Conservation (phyloP, 2,797 vertebrate species). For the Trematomus bernacchii region DNA sequence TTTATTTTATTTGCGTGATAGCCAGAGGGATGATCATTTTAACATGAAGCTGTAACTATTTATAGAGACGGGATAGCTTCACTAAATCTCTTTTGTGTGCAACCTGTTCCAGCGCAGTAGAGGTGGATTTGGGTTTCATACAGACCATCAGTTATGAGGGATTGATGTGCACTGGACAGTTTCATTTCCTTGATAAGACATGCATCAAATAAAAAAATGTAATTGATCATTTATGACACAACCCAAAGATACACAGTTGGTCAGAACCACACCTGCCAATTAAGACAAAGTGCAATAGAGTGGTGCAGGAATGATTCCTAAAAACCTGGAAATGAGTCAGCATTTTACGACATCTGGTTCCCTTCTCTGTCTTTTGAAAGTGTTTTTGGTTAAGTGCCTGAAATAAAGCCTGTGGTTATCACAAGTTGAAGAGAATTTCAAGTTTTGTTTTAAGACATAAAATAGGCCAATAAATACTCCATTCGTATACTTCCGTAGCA, state of each 20-base stretch:
- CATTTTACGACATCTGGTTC: too few species aligned
- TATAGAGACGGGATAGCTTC: background rate
- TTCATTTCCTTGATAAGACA: background rate
- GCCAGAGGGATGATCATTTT: slow-evolving; percentile 6
- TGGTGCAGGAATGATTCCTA: too few species aligned
- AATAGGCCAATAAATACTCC: too few species aligned
- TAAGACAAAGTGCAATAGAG: background rate
- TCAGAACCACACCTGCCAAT: background rate
- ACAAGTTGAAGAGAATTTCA: too few species aligned
- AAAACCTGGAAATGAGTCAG: too few species aligned
- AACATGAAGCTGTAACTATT: slow-evolving; percentile 20
- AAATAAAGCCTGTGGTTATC: too few species aligned
- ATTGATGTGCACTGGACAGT: too few species aligned
- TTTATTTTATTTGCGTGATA: slow-evolving; percentile 11
- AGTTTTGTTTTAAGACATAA: too few species aligned
- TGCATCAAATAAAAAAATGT: background rate
- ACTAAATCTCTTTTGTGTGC: background rate
- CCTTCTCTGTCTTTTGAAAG: too few species aligned
- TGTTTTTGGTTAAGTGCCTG: too few species aligned
- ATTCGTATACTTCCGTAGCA: too few species aligned
- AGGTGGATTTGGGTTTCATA: slow-evolving; percentile 2
- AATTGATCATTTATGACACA: background rate
- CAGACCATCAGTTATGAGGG: background rate
- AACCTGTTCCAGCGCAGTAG: background rate
- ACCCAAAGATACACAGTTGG: background rate